A percentile compares a stretch with the other conserved stretches of the same genome.
Conservation (phyloP, 2,797 vertebrate species). For the Galago senegalensis region DNA sequence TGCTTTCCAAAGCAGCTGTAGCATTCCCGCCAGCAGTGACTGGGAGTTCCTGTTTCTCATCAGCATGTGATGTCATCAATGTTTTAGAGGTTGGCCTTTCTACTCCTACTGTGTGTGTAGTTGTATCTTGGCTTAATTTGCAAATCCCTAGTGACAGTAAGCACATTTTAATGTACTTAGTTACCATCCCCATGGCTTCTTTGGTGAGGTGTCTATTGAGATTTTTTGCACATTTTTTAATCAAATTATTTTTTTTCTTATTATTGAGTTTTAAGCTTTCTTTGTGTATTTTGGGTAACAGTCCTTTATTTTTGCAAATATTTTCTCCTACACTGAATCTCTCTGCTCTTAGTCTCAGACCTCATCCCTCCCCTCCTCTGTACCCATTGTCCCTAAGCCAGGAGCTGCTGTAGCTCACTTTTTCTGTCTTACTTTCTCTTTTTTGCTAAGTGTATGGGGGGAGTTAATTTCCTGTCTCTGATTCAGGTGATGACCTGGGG, state of each 20-base stretch:
- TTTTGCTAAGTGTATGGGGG: background rate
- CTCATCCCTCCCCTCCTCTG: background rate
- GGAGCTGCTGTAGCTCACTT: background rate
- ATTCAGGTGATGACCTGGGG: background rate
- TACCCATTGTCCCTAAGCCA: background rate
- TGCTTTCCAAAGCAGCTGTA: background rate
- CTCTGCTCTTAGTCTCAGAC: background rate
- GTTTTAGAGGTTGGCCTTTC: background rate
- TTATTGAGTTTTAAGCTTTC: background rate
- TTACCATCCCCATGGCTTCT: background rate
- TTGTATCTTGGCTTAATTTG: background rate
- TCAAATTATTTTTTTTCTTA: background rate
- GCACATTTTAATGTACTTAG: background rate
- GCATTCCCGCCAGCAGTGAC: background rate
- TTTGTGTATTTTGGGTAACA: background rate
- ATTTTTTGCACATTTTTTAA: background rate
- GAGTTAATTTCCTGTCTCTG: background rate
- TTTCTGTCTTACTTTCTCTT: background rate
- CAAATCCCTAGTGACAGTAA: background rate
- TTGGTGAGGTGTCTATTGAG: background rate
- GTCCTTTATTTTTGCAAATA: background rate
- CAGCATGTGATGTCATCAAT: background rate
- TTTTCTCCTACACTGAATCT: background rate
- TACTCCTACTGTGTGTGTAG: background rate
- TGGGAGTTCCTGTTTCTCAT: background rate